Conservation (phyloP, 2,888 invertebrate species). For the Xylota segnis region DNA sequence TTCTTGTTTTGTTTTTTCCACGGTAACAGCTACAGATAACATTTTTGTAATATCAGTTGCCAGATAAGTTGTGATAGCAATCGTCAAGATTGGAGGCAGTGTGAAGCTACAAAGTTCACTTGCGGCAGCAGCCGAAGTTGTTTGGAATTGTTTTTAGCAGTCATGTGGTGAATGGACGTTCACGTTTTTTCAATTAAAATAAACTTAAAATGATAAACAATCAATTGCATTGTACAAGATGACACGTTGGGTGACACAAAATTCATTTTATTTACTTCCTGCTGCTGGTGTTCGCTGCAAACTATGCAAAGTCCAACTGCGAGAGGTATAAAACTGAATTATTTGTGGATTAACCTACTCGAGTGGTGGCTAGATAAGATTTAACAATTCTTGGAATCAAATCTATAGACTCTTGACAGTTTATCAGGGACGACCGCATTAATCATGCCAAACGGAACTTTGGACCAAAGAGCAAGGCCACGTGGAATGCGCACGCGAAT, state of each 20-base stretch:
- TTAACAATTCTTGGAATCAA: not conserved
- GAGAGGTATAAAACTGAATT: not conserved
- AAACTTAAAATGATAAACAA: too few species aligned
- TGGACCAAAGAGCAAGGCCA: not conserved
- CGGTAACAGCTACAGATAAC: not conserved
- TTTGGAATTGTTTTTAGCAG: slow-evolving; percentile 10
- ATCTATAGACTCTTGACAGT: not conserved
- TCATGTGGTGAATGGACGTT: slow-evolving; percentile 4
- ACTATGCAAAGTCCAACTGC: not conserved
- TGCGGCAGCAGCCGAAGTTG: not conserved
- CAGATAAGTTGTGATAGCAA: slow-evolving; percentile 12
- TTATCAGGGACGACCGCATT: not conserved
- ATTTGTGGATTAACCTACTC: not conserved
- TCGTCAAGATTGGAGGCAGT: not conserved
- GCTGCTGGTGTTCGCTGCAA: not conserved
- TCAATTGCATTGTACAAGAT: not conserved
- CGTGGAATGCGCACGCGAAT: not conserved
- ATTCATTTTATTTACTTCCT: not conserved
- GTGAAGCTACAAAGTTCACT: not conserved
- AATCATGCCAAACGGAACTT: not conserved
- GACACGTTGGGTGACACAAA: not conserved
- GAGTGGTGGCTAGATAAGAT: not conserved
- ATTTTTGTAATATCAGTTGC: not conserved
- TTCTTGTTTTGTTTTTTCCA: not conserved
- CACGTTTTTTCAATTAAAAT: slow-evolving; percentile 2